Conservation (phyloP, 2,113 vertebrate species). For the Grammomys dolichurus region DNA sequence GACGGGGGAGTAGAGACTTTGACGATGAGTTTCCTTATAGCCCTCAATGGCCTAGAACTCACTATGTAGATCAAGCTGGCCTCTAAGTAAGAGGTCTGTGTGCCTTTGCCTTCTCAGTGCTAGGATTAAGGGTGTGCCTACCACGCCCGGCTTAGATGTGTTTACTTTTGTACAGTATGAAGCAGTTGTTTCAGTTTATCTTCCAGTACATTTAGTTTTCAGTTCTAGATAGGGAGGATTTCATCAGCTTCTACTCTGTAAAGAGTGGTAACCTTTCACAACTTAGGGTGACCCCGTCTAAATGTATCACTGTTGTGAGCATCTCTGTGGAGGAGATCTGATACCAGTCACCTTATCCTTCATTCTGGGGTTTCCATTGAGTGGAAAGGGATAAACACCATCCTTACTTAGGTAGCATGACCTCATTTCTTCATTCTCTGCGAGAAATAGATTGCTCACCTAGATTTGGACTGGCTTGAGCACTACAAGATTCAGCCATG, state of each 20-base stretch:
- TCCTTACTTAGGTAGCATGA: conserved; percentile 36
- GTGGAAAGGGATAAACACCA: not conserved
- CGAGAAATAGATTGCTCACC: not conserved
- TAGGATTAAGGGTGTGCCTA: not conserved
- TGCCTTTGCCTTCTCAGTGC: not conserved
- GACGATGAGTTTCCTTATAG: not conserved
- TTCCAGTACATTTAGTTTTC: conserved; percentile 39
- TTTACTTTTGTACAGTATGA: not conserved
- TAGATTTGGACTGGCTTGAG: not conserved
- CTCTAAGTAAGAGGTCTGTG: not conserved
- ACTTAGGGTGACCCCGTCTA: not conserved
- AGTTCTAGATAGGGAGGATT: not conserved
- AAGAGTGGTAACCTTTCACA: not conserved
- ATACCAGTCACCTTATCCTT: not conserved
- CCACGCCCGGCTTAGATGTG: not conserved
- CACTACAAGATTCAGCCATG: not conserved
- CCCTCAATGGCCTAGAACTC: not conserved
- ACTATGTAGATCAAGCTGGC: not conserved
- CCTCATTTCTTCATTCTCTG: conserved; percentile 28
- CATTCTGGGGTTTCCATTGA: not conserved
- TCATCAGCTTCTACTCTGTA: not conserved
- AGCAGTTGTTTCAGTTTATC: conserved; percentile 3
- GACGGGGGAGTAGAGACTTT: not conserved
- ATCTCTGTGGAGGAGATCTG: not conserved
- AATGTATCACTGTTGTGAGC: not conserved